Base-by-base conservation (phyloP, 2,888 invertebrate genomes). In the Coleophora deauratella region DNA sequence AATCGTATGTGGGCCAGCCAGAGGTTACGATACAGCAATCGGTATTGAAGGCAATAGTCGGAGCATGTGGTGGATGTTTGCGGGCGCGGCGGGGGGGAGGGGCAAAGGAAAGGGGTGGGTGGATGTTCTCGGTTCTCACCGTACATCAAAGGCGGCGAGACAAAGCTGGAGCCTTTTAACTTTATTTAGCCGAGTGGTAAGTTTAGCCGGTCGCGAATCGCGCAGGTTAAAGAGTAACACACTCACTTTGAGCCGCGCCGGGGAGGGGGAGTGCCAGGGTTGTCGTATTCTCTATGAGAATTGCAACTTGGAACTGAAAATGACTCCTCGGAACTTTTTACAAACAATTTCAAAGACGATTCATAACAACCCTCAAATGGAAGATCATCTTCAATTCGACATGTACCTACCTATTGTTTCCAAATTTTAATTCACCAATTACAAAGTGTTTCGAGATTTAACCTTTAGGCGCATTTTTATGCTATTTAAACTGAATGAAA, bases 141-240 rank as follows among this genome's bases (percentile, higher is more conserved):
- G 70, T 49, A 82, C 80, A 84, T 85, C 85, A 85, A 85, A 85
- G 84, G 82, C 71, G 72, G 64, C 81, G 80, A 84, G 84, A 85
- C 84, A 85, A 85, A 84, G 82, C 81, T 72, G 62, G 74, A 82
- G 82, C 82, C 84, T 85, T 84, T 85, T 84, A 85, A 85, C 82
- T 85, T 85, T 85, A 85, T 85, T 85, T 84, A 84, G 82, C 82
- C 70, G 80, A 85, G 85, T 85, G 84, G 85, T 84, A 85, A 82
- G 84, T 84, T 84, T 84, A 82, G 84, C 81, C 78, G 81, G 79
- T 84, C 81, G 84, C 84, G 82, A 80, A 78, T 85, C 80, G 82
- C 76, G 74, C 81, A 84, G 84, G 85, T 84, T 84, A 85, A 84
- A 84, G 82, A 84, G 84, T 85, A 84, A 85, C 84, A 84, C 82